Evolutionary conservation across 92 coral and sea anemone genomes (phyloP), one percentile per base, ranked within the genome.

Genomic region (Paramuricea clavata): DNA sequence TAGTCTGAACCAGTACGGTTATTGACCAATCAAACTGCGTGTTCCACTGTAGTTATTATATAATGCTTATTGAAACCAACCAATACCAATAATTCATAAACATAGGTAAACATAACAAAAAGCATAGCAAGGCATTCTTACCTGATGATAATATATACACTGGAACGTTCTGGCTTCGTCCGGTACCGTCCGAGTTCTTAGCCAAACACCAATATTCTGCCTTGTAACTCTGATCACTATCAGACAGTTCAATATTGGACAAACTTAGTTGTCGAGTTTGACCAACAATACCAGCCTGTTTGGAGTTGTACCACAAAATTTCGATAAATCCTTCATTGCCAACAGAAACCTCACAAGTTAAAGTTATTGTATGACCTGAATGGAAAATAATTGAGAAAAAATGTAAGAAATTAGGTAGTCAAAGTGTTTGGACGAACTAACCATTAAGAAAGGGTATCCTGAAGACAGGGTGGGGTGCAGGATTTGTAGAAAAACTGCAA

Each of bases 131-230:
- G 1, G 17, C 9, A 50, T 3, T 11, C 33, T 22, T 80, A 74
- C 92, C 92, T 89, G 43, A 39, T 0, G 82, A 27, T 13, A 76
- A 25, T 17, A 89, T 31, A 7, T 41, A 33, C 3, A 89, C 82
- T 17, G 68, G 52, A 10, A 83, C 92, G 6, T 42, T 60, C 31
- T 61, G 70, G 69, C 92, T 89, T 44, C 74, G 49, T 17, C 89
- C 81, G 17, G 78, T 52, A 1, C 92, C 89, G 47, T 69, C 87
- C 13, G 86, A 12, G 44, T 89, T 89, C 42, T 49, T 69, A 26
- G 78, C 92, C 2, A 12, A 0, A 34, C 92, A 89, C 73, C 92
- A 68, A 64, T 89, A 89, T 19, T 49, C 52, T 31, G 74, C 61
- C 69, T 44, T 69, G 74, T 21, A 75, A 21, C 42, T 65, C 31